Conservation (phyloP, 1,140 invertebrate genomes). For the Nilaparvata lugens region DNA sequence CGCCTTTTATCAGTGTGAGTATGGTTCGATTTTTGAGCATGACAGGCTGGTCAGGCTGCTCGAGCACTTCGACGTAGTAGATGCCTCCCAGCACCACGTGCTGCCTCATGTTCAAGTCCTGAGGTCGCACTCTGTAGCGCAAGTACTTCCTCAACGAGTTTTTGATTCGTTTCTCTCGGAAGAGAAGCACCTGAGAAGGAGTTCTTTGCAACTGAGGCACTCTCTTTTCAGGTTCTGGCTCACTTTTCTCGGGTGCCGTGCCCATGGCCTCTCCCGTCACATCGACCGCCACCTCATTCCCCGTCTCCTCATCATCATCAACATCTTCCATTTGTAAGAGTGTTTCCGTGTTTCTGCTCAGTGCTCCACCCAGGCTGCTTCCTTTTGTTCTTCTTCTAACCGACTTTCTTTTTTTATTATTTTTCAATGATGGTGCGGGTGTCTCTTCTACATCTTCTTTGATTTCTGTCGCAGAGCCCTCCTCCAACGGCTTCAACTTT, state of each 20-base stretch:
- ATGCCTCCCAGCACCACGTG: conserved; percentile 54
- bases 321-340: conserved; percentile 25
- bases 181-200: not conserved
- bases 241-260: conserved; percentile 19
- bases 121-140: conserved; percentile 32
- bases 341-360: not conserved
- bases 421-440: not conserved
- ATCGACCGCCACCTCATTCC: too few relatives aligned
- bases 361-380: not conserved
- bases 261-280: too few relatives aligned
- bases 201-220: conserved; percentile 31
- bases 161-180: not conserved
- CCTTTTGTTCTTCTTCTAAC: not conserved
- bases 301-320: too few relatives aligned
- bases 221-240: conserved; percentile 23
- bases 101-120: conserved; percentile 56
- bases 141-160: conserved; percentile 31
- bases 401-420: not conserved
- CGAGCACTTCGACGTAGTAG: conserved; percentile 50
- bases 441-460: conserved; percentile 10
- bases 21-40: conserved; percentile 22
- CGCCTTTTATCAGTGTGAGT: conserved; percentile 7
- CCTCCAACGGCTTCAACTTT: conserved; percentile 10
- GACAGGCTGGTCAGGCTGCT: conserved; percentile 55
- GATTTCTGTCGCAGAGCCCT: not conserved